Evolutionary conservation across 2,113 vertebrate genomes (phyloP).

Genomic region (Coryphaenoides rupestris): DNA sequence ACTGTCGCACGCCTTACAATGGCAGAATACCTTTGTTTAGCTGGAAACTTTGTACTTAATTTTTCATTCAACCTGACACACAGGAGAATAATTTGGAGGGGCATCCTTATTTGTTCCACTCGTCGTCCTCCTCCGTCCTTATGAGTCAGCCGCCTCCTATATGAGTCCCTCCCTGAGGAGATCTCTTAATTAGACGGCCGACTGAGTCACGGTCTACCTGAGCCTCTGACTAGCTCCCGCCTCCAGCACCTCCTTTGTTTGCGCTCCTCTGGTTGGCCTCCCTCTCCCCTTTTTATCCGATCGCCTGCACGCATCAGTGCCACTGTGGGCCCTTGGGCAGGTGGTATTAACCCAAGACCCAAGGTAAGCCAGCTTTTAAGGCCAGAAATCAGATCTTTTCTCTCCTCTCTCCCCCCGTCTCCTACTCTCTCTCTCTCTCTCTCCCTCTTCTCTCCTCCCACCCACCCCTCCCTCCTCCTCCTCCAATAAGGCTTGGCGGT

Average conservation of each 20-base stretch:
- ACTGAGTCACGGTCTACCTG: conserved; percentile 20
- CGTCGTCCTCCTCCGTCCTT: neutral
- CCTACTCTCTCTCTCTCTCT: conserved; percentile 3
- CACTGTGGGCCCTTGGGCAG: neutral
- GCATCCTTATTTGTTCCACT: conserved; percentile 4
- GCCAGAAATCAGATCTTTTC: too few species aligned
- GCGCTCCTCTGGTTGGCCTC: conserved; percentile 28
- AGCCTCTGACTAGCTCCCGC: neutral
- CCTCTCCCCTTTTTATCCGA: too few species aligned
- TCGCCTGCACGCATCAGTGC: conserved; percentile 10
- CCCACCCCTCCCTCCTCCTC: neutral
- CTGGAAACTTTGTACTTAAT: too few species aligned
- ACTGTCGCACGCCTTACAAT: too few species aligned
- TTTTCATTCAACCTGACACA: neutral
- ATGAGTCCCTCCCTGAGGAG: too few species aligned
- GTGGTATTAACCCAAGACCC: conserved; percentile 19
- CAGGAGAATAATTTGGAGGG: conserved; percentile 19
- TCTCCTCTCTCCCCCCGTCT: conserved; percentile 4
- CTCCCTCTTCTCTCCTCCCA: conserved; percentile 10
- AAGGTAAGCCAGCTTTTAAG: conserved; percentile 17
- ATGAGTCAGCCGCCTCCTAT: conserved; percentile 56
- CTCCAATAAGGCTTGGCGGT: conserved; percentile 25
- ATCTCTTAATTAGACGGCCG: conserved; percentile 46
- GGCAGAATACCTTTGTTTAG: too few species aligned
- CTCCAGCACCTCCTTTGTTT: conserved; percentile 59